Percentiles rank a stretch among this genome's conserved stretches.
Conservation (phyloP, 2,113 vertebrate species). For the Corynorhinus townsendii region DNA sequence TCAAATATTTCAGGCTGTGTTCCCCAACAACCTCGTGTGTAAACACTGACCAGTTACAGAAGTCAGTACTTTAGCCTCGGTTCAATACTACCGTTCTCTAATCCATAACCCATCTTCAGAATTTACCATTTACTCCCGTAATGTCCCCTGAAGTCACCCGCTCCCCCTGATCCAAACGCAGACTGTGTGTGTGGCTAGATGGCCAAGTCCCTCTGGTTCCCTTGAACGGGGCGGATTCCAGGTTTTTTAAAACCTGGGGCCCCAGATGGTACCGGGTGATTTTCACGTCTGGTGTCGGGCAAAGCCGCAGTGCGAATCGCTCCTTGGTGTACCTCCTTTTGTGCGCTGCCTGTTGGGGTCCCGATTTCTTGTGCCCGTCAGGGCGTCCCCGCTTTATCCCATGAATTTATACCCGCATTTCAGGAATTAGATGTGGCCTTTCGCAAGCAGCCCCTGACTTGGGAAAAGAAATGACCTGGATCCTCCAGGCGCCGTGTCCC, state of each 20-base stretch:
- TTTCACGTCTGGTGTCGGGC: background rate
- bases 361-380: background rate
- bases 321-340: fast-evolving
- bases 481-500: background rate
- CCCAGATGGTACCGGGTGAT: background rate
- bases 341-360: background rate
- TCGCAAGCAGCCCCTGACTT: background rate
- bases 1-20: background rate
- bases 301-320: fast-evolving
- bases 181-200: fast-evolving
- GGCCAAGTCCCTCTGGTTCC: background rate
- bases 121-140: background rate
- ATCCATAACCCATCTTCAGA: background rate
- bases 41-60: background rate
- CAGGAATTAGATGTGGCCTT: background rate
- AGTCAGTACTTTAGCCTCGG: background rate
- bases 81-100: too few species aligned
- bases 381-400: background rate
- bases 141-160: background rate
- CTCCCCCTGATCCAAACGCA: background rate
- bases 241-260: background rate
- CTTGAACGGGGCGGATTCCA: background rate
- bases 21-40: background rate
- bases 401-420: background rate
- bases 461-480: background rate